Evolutionary conservation across 2,888 invertebrate genomes (phyloP), one percentile per base, ranked within the genome.

Genomic region (Apodemia hepburni): DNA sequence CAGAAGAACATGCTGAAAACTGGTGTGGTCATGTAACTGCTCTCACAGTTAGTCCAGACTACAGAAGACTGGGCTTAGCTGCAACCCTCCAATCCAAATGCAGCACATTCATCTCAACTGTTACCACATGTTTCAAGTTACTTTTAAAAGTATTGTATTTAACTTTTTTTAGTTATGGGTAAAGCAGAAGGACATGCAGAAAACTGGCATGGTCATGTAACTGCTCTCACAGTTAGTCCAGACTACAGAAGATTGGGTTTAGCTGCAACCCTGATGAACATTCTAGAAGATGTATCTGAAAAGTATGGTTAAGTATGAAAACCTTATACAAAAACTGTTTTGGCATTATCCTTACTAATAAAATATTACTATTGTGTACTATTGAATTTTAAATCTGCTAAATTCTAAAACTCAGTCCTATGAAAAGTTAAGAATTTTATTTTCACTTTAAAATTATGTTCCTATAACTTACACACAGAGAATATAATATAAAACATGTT

Each of bases 21-120:
- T 99, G 98, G 98, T 99, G 99, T 92, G 99, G 99, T 0, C 99
- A 99, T 90, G 99, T 99, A 11, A 99, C 99, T 57, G 99, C 99
- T 2, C 90, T 99, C 47, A 98, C 98, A 7, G 98, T 99, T 2
- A 97, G 98, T 5, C 98, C 98, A 1, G 97, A 98, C 78, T 99
- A 97, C 78, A 93, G 99, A 75, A 93, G 99, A 70, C 86, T 99
- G 12, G 98, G 98, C 2, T 92, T 99, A 61, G 99, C 99, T 49
- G 98, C 96, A 6, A 95, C 96, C 61, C 92, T 99, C n/a, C n/a
- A n/a, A n/a, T n/a, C n/a, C n/a, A n/a, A n/a, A n/a, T n/a, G n/a
- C n/a, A n/a, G n/a, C n/a, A n/a, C n/a, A n/a, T n/a, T n/a, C n/a
- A n/a, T n/a, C n/a, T n/a, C n/a, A n/a, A n/a, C n/a, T n/a, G n/a